Base-by-base conservation (phyloP, 2,113 vertebrate species). In the Albula goreensis region DNA sequence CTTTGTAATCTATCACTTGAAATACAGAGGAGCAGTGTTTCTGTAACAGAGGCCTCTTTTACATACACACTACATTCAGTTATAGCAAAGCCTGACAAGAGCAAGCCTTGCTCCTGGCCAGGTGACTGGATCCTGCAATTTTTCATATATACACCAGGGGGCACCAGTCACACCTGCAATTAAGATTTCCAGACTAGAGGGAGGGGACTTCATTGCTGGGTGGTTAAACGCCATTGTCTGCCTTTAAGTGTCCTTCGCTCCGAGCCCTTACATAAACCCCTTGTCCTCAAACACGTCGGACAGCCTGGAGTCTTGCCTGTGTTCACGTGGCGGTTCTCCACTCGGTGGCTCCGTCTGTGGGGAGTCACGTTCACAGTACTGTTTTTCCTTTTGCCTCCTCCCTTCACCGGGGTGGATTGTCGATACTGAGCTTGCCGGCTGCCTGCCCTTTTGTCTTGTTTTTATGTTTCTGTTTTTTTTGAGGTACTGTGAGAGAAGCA, bases 181-280 rank as follows among this genome's bases (percentile, higher is more conserved):
- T 87, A 87, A 50, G 70, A 83, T 89, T 85, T 91, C 80, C 87
- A 86, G 84, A 74, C 78, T 82, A 85, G 60, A 86, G 77, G 83
- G 86, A 91, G 82, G 84, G 80, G 88, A 77, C 19, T 89, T 90
- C 85, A 86, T 88, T 89, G 88, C 83, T 89, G 90, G 92, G 90
- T 94, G 90, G 90, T 89, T 81, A 80, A 88, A 91, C 92, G 93
- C 92, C 89, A 10, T 86, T 91, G 90, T 92, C 92, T 87, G 89
- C 85, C 80, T 83, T 63, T 81, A 80, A 87, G 89, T 81, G 89
- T 78, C 48, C 85, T 80, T 85, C 2, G 81, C 90, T 88, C 90
- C 86, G 90, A 88, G 89, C 53, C 90, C 79, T 90, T 86, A 78
- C 63, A 52, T 89, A 91, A 94, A 89, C 90, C 90, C 88, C 88